Evolutionary conservation across 1,140 invertebrate species (phyloP).

Genomic region (Rhopalosiphum maidis): DNA sequence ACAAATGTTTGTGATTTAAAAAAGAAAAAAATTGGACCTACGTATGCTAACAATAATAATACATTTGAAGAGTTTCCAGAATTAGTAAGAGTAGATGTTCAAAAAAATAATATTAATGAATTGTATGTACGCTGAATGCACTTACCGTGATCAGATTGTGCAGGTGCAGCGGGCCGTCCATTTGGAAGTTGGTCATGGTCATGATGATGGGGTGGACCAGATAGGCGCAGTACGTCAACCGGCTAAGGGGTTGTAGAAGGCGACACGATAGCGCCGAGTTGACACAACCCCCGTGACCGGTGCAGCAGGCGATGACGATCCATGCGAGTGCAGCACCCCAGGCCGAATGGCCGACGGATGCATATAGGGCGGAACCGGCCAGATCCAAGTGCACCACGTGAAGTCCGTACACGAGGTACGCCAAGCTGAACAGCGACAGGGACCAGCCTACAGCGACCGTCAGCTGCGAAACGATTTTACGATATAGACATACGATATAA

Average conservation of each 20-base stretch:
- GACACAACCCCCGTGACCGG: conserved; percentile 74
- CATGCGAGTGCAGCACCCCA: conserved; percentile 80
- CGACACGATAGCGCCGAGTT: conserved; percentile 80
- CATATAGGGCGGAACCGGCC: conserved; percentile 67
- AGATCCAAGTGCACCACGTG: conserved; percentile 73
- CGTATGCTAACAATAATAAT: not conserved
- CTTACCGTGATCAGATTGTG: conserved; percentile 75
- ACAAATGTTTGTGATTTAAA: not conserved
- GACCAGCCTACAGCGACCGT: conserved; percentile 61
- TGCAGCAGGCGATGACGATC: conserved; percentile 81
- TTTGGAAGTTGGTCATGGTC: conserved; percentile 76
- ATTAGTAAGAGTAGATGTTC: not conserved
- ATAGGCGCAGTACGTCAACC: conserved; percentile 90
- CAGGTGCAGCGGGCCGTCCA: conserved; percentile 79
- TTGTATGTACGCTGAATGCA: not conserved
- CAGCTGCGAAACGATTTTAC: conserved; percentile 58
- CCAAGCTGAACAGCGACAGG: conserved; percentile 58
- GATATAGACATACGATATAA: not conserved
- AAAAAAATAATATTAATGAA: not conserved
- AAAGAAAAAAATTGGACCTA: not conserved
- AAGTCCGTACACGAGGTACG: conserved; percentile 76
- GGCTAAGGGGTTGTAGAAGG: conserved; percentile 81
- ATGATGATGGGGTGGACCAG: conserved; percentile 87
- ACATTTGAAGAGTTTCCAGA: not conserved
- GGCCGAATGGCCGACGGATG: conserved; percentile 70